Evolutionary conservation across 2,113 vertebrate species (phyloP).

Genomic region (Thomomys bottae): DNA sequence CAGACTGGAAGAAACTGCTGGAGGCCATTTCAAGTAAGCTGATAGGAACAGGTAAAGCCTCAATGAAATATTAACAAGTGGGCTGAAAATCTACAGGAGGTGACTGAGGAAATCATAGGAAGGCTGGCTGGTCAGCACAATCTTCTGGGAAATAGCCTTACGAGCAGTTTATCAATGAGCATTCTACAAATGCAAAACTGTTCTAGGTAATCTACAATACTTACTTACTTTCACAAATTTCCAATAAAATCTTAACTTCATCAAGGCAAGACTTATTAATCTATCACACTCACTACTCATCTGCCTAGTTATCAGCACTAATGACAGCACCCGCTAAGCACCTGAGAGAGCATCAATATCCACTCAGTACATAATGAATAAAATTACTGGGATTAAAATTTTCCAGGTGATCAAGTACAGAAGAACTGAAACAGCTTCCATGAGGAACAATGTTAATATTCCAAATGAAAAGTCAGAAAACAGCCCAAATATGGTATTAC

Average conservation of each 20-base stretch:
- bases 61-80: background rate
- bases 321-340: background rate
- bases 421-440: background rate
- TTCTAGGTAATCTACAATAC: background rate
- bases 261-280: background rate
- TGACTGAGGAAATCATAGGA: background rate
- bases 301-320: background rate
- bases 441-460: conserved; percentile 8
- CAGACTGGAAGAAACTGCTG: background rate
- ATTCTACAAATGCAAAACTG: conserved; percentile 9
- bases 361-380: conserved; percentile 38
- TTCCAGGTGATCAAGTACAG: conserved; percentile 1
- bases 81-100: background rate
- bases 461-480: conserved; percentile 9
- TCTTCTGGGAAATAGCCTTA: background rate
- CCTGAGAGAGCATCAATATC: background rate
- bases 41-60: conserved; percentile 4
- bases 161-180: background rate
- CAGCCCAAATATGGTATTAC: background rate
- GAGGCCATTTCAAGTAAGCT: conserved; percentile 1
- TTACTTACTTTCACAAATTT: conserved; percentile 34
- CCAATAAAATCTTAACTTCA: conserved; percentile 18
- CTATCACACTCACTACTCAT: background rate
- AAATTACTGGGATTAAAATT: conserved; percentile 42
- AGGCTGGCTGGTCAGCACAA: background rate